Percentiles rank a stretch among this genome's conserved stretches.
Conservation (phyloP, 2,888 invertebrate genomes). For the Halocaridina rubra region DNA sequence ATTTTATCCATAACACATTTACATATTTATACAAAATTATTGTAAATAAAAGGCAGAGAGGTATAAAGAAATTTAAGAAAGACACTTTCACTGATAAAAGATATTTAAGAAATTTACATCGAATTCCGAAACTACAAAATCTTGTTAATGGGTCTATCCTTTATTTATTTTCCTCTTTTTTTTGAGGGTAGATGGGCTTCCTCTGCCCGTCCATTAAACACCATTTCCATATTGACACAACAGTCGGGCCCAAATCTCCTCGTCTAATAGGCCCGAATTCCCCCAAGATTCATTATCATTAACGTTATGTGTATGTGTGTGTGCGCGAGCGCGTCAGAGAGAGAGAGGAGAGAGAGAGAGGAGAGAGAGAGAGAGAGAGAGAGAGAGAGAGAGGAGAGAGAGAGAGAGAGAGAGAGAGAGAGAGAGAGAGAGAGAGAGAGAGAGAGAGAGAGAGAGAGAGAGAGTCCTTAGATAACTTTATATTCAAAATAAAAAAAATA, state of each 20-base stretch:
- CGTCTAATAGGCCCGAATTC: slow-evolving; percentile 22
- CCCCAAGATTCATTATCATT: slow-evolving; percentile 29
- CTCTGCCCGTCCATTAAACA: slow-evolving; percentile 18
- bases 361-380: not conserved
- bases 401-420: not conserved
- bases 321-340: not conserved
- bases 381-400: not conserved
- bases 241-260: slow-evolving; percentile 13
- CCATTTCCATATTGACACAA: slow-evolving; percentile 23
- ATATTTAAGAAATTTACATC: too few species aligned
- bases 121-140: too few species aligned
- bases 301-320: not conserved
- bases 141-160: too few species aligned
- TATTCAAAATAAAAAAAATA: too few species aligned
- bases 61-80: too few species aligned
- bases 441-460: not conserved
- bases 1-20: too few species aligned
- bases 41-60: too few species aligned
- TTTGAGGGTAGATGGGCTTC: too few species aligned
- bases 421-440: not conserved
- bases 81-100: too few species aligned
- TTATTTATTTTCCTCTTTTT: too few species aligned
- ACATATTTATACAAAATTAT: too few species aligned
- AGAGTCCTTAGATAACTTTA: too few species aligned
- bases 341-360: not conserved